phyloP scores from a whole-genome alignment of 2,797 vertebrate species.

The Peromyscus aztecus region DNA sequence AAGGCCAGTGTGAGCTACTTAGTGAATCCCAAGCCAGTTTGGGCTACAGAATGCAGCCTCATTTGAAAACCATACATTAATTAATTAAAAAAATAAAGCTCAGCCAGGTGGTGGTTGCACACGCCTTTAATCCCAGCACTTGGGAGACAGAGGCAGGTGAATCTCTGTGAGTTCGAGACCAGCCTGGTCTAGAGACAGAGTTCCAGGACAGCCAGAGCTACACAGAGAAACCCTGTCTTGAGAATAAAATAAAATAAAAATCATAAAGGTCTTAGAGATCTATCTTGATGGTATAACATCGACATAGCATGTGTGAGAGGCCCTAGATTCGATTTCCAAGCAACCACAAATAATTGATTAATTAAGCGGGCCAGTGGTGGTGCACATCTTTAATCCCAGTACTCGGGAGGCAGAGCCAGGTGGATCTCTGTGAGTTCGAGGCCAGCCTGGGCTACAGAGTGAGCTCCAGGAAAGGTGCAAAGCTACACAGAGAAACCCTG shows the following conservation, averaged over 20 bases:
- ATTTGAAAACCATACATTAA: neutral
- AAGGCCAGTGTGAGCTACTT: neutral
- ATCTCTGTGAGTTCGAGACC: neutral
- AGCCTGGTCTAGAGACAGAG: neutral
- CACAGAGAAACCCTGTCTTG: neutral
- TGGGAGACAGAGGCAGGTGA: neutral
- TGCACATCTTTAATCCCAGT: too few relatives aligned
- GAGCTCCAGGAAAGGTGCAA: too few relatives aligned
- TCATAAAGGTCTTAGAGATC: neutral
- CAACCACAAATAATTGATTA: neutral
- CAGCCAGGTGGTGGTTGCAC: neutral
- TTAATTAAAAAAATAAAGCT: neutral
- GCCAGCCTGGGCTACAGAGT: too few relatives aligned
- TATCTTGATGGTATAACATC: neutral
- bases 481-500: too few relatives aligned
- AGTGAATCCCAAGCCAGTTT: neutral
- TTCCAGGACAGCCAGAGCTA: neutral
- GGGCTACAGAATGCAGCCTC: neutral
- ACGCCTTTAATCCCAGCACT: neutral
- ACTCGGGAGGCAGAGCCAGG: too few relatives aligned
- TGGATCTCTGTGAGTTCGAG: too few relatives aligned
- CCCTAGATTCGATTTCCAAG: neutral
- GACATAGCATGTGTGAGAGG: neutral
- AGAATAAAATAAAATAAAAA: neutral
- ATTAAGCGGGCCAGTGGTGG: too few relatives aligned